Base-by-base conservation (phyloP, 2,113 vertebrate species). In the Bubo blakistoni region DNA sequence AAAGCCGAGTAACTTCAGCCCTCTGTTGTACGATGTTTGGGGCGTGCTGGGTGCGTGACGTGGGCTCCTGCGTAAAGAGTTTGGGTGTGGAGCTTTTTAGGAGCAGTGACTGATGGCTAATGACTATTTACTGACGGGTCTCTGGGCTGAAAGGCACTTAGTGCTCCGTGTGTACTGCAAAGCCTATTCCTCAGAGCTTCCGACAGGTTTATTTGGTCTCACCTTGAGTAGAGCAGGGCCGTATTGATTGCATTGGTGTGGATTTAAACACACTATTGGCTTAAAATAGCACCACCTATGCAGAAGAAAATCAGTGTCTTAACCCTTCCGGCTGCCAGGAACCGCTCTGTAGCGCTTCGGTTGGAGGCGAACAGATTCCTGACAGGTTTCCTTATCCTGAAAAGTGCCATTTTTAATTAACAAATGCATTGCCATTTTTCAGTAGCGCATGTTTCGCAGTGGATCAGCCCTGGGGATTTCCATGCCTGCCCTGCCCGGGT, bases 151-250 rank as follows among this genome's bases (percentile, higher is more conserved):
- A 96, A 97, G 97, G 97, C 97, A 97, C 98, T 98, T 97, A 98
- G 98, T 95, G 88, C 97, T 98, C 94, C 89, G 94, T 69, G 96
- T 96, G 95, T 94, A 63, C 93, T 93, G 97, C 97, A 96, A 96
- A 97, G 97, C 96, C 97, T 91, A 94, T 98, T 98, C 96, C 96
- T 98, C 98, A 98, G 91, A 71, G 97, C 96, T 97, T 90, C 92
- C 96, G 95, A 98, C 98, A 97, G 97, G 95, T 98, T 98, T 97
- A 97, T 97, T 98, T 96, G 97, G 97, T 96, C 97, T 98, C 97
- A 97, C 98, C 97, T 98, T 98, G 98, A 97, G 96, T 91, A 96
- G 96, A 98, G 97, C 96, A 94, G 94, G 74, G 94, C 94, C 46
- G 58, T 98, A 98, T 98, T 93, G 98, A 97, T 98, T 96, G 94